Evolutionary conservation across 2,797 vertebrate genomes (phyloP).

Genomic region (Eulemur mongoz): DNA sequence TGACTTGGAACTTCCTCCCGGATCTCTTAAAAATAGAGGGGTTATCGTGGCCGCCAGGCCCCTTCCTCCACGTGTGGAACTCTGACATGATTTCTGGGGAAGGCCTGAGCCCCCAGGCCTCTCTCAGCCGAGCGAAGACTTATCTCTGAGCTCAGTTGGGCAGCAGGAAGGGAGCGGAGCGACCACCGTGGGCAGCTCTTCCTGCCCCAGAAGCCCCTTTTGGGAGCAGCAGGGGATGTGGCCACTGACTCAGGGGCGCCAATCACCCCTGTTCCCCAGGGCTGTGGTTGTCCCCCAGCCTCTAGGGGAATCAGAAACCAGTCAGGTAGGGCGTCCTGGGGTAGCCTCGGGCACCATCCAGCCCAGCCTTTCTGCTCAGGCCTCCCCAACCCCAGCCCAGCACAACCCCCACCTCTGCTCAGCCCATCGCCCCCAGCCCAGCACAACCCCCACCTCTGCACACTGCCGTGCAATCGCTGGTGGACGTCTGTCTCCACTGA

Average conservation of each 20-base stretch:
- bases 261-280: constrained; percentile 59
- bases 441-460: not conserved
- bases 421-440: not conserved
- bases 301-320: constrained; percentile 65
- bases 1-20: constrained; percentile 80
- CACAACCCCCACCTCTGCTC: not conserved
- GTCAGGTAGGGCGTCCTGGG: constrained; percentile 14
- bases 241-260: constrained; percentile 74
- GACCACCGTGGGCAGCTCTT: constrained; percentile 80
- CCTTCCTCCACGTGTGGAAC: constrained; percentile 73
- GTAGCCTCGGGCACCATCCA: not conserved
- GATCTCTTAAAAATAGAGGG: constrained; percentile 80
- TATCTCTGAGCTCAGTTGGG: constrained; percentile 83
- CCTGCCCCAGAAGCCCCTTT: constrained; percentile 78
- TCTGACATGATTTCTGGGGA: constrained; percentile 83
- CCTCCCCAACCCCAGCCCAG: not conserved
- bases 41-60: constrained; percentile 82
- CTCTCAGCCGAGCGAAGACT: constrained; percentile 65
- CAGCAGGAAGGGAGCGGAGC: constrained; percentile 80
- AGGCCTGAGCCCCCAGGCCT: constrained; percentile 62
- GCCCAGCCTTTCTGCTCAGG: not conserved
- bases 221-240: constrained; percentile 75
- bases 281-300: constrained; percentile 66
- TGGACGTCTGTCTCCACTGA: too few species aligned
- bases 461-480: fast-evolving